Conservation (phyloP, 2,888 invertebrate genomes). For the Epiblema foenella region DNA sequence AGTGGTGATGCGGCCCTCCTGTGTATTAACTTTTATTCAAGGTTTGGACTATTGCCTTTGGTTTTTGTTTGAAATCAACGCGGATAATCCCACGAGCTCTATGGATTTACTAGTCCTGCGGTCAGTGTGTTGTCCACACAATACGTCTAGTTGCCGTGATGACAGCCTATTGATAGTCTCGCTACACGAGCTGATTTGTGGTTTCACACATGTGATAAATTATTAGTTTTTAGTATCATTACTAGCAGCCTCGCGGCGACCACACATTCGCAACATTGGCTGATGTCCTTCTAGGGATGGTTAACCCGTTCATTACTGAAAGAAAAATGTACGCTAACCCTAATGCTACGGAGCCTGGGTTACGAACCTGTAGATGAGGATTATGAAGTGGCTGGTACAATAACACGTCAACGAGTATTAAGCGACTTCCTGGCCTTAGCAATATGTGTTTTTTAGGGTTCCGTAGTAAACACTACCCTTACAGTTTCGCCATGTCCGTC, state of each 20-base stretch:
- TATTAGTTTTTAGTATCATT: not conserved
- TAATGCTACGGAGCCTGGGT: not conserved
- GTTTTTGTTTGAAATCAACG: not conserved
- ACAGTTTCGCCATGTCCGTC: too few species aligned
- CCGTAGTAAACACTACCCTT: too few species aligned
- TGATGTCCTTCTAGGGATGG: not conserved
- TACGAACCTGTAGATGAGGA: not conserved
- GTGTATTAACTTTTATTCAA: not conserved
- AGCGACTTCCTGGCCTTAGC: not conserved
- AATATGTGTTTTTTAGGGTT: too few species aligned
- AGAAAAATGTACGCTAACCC: not conserved
- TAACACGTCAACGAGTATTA: not conserved
- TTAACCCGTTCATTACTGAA: not conserved
- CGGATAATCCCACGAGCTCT: not conserved
- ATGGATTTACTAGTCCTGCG: conserved; percentile 26
- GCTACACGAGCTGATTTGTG: conserved; percentile 37
- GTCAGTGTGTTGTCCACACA: conserved; percentile 14
- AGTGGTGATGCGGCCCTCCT: not conserved
- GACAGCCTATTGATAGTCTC: conserved; percentile 37
- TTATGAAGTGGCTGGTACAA: not conserved
- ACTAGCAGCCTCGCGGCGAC: not conserved
- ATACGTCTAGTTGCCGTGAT: conserved; percentile 29
- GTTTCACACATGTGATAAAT: conserved; percentile 11
- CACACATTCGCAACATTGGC: not conserved
- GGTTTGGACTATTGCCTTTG: not conserved